Evolutionary conservation across 2,113 vertebrate genomes (phyloP), one percentile per base, ranked within the genome.

Genomic region (Nycticorax nycticorax): DNA sequence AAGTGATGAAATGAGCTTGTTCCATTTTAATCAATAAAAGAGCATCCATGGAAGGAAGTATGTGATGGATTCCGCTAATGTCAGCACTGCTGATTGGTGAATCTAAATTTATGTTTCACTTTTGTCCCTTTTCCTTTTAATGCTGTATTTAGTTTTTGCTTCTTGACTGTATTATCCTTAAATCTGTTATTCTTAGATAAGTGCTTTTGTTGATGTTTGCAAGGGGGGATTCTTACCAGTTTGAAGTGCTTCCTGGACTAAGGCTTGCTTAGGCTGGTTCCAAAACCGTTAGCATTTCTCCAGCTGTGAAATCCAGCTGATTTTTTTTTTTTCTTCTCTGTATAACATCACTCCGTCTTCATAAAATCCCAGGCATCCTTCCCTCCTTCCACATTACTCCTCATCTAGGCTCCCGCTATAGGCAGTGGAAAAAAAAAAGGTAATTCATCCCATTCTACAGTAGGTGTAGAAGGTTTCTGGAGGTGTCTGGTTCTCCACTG

Each of bases 1-100:
- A 90, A 85, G 39, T 80, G 66, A 72, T 68, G 21, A 92, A 92
- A 88, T 53, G 11, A 88, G n/a, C 27, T 85, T 85, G 16, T 63
- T 91, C 41, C 85, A 81, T 69, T 88, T 80, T 45, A 92, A 91
- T 88, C 91, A 89, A 52, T 79, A 89, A 69, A 93, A 76, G 33
- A 94, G 11, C 33, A 56, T 93, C 77, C 52, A 13, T 85, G 45
- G 76, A 94, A 79, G 35, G 55, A 92, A 53, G 4, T 50, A 84
- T 60, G 37, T 67, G n/a, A 63, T 62, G 24, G 74, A 56, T 91
- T 90, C 27, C 45, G 69, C 10, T 76, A 52, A 59, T 53, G 52
- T 83, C 71, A 91, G 55, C 81, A 37, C 41, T 86, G 47, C 43
- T 63, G 26, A 90, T 67, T 33, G 82, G n/a, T 30, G 41, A 63